These are phyloP conservation scores for Anticlea derivata DNA, from an alignment of 2,888 invertebrate species.

Conservation along the genomic window DNA sequence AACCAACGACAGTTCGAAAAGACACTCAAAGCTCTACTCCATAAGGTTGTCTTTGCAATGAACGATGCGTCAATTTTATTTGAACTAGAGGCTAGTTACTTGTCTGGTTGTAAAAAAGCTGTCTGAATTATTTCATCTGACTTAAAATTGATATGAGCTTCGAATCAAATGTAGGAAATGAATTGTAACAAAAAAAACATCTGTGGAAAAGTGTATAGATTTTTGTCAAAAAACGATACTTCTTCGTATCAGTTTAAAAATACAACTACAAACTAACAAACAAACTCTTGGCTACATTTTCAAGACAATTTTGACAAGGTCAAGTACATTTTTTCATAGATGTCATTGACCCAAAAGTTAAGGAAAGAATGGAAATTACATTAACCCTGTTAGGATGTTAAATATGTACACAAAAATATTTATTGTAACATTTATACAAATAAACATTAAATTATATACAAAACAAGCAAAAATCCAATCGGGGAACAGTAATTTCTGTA, in stretches of 20 bases:
- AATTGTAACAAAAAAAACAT: slow-evolving; percentile 5
- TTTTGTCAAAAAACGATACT: too few relatives aligned
- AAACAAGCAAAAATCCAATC: neutral
- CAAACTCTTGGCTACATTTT: too few relatives aligned
- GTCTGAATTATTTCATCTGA: slow-evolving; percentile 1
- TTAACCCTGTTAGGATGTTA: slow-evolving; percentile 2
- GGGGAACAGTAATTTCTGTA: slow-evolving; percentile 11
- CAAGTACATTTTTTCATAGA: slow-evolving; percentile 6
- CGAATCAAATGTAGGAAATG: slow-evolving; percentile 7
- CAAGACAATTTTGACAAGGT: too few relatives aligned
- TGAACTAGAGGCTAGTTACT: slow-evolving; percentile 7
- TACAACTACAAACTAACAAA: neutral
- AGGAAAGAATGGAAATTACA: slow-evolving; percentile 8
- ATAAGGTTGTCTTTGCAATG: slow-evolving; percentile 20
- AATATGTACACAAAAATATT: slow-evolving; percentile 7
- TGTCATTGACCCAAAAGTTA: neutral
- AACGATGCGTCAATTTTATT: slow-evolving; percentile 15
- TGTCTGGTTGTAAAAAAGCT: slow-evolving; percentile 4
- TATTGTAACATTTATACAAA: slow-evolving; percentile 14
- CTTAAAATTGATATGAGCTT: neutral
- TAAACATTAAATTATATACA: slow-evolving; percentile 3
- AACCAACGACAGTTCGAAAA: slow-evolving; percentile 13
- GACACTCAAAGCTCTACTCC: slow-evolving; percentile 14
- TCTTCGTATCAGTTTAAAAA: neutral
- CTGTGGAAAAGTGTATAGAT: slow-evolving; percentile 4